Evolutionary conservation across 1,140 invertebrate genomes (phyloP), one percentile per base, ranked within the genome.

Genomic region (Ostrea denselamellosa): DNA sequence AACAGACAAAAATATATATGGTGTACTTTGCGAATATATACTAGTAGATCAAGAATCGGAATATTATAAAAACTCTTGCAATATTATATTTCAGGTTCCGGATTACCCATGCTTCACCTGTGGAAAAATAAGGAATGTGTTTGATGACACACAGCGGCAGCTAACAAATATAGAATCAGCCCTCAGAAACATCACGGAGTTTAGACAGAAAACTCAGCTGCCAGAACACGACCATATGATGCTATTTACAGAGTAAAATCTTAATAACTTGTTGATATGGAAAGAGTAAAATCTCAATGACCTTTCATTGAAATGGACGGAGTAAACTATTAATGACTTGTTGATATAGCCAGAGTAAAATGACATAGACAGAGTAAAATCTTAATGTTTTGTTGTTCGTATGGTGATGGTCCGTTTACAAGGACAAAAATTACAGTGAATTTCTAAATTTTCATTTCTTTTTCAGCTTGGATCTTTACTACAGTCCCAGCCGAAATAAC

Each of bases 171-270:
- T 77, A 25, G 68, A 77, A 34, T 77, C 68, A 4, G 22, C 68
- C 22, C 68, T 77, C 12, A 77, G 12, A 34, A 77, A 77, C 68
- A 77, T 77, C 68, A 77, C 68, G 28, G 68, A 77, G 68, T 77
- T 77, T 25, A 28, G 68, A 77, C 22, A 25, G 25, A 77, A 77
- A 25, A 77, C 68, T 5, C 22, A 22, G 19, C 28, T 89, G 65
- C 88, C 88, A 8, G 54, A 85, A 68, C 88, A 89, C 68, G 88
- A 89, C 54, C 88, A 89, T 52, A 65, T 87, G 10, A 89, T 89
- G 86, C 28, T 89, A 3, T 89, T 89, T 51, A 87, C 88, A 65
- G 83, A 58, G 88, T 89, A 85, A 77, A 34, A 44, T 44, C 34
- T 5, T 44, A 44, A 2, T 44, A 44, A 44, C 34, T 2, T 44